phyloP scores from a whole-genome alignment of 2,888 invertebrate genomes.

The Agonum fuliginosum region DNA sequence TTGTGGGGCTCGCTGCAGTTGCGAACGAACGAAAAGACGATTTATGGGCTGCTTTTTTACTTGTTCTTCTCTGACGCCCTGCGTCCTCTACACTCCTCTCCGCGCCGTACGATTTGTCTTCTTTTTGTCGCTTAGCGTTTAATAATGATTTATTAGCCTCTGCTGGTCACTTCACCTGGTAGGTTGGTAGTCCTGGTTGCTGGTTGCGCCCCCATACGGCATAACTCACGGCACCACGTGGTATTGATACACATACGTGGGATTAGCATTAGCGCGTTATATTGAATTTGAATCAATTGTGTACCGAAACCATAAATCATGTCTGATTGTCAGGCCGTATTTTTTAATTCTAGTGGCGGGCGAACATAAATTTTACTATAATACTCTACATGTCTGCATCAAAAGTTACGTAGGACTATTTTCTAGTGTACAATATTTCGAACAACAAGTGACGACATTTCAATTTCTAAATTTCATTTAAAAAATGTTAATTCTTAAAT shows the following conservation, averaged over 20 bases:
- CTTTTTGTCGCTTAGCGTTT: conserved; percentile 72
- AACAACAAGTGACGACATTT: no score
- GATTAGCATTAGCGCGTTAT: conserved; percentile 14
- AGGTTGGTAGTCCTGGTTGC: not conserved
- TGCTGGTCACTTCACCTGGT: conserved; percentile 67
- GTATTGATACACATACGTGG: not conserved
- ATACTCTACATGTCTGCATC: no score
- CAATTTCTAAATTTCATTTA: no score
- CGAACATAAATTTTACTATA: no score
- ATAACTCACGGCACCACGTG: conserved; percentile 49
- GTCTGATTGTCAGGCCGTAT: not conserved
- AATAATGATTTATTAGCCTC: conserved; percentile 71
- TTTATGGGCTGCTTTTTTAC: conserved; percentile 70
- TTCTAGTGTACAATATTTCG: no score
- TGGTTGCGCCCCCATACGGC: conserved; percentile 54
- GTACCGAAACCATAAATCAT: conserved; percentile 8
- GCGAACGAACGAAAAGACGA: conserved; percentile 70
- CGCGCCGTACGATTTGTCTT: conserved; percentile 70
- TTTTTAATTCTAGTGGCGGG: no score
- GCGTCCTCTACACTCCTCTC: conserved; percentile 14
- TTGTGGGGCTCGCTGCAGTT: conserved; percentile 54
- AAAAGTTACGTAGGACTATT: no score
- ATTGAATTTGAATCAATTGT: conserved; percentile 6
- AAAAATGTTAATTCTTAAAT: no score
- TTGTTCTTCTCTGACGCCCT: conserved; percentile 20